Evolutionary conservation across 2,113 vertebrate genomes (phyloP).

Genomic region (Mustelus asterias): DNA sequence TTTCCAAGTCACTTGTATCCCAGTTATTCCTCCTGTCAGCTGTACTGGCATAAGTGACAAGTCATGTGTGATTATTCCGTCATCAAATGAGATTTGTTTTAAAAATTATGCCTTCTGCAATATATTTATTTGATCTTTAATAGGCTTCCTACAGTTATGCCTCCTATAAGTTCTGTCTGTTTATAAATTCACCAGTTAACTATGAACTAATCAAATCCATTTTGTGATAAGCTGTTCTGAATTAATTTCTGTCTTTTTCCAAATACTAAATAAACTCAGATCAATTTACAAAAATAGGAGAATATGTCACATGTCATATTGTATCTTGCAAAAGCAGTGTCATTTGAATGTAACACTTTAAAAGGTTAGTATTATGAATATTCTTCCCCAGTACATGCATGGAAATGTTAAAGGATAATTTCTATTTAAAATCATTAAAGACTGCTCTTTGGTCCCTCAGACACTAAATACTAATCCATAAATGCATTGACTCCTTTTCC

Average conservation of each 20-base stretch:
- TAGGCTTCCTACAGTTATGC: neutral
- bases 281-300: neutral
- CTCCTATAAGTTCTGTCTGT: neutral
- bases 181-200: neutral
- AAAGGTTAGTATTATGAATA: neutral
- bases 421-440: neutral
- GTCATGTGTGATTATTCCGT: neutral
- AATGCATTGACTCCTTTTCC: neutral
- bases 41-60: neutral
- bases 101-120: neutral
- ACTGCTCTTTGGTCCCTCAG: neutral
- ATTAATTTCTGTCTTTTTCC: neutral
- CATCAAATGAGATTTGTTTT: neutral
- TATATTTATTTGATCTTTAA: neutral
- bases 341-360: neutral
- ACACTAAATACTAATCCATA: neutral
- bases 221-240: neutral
- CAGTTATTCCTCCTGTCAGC: neutral
- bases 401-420: neutral
- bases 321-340: neutral
- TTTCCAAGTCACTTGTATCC: constrained; percentile 14
- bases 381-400: neutral
- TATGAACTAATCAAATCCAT: neutral
- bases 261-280: neutral
- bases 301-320: constrained; percentile 1